Conservation (phyloP, 2,888 invertebrate genomes). For the Acronicta leporina region DNA sequence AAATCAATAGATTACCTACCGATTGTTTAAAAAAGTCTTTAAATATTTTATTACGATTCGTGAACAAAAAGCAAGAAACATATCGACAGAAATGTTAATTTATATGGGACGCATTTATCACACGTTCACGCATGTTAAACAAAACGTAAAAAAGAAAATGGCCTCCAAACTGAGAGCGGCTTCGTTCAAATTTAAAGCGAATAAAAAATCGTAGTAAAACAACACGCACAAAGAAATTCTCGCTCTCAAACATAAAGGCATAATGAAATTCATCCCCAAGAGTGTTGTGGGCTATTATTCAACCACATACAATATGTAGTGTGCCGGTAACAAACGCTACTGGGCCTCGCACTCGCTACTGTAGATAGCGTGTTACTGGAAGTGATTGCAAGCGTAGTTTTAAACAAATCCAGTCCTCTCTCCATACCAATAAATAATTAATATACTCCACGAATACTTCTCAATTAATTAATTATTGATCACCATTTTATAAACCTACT, state of each 20-base stretch:
- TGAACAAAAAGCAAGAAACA: slow-evolving; percentile 1
- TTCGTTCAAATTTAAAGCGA: slow-evolving; percentile 67
- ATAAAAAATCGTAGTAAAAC: slow-evolving; percentile 77
- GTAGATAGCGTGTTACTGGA: slow-evolving; percentile 57
- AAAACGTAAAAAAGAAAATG: slow-evolving; percentile 9
- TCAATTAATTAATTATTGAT: too few relatives aligned
- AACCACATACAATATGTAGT: slow-evolving; percentile 86
- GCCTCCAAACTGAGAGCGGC: slow-evolving; percentile 9
- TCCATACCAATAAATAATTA: too few relatives aligned
- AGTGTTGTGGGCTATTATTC: slow-evolving; percentile 86
- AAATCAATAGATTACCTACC: too few relatives aligned
- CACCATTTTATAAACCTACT: too few relatives aligned
- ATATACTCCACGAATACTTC: too few relatives aligned
- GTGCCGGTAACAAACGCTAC: slow-evolving; percentile 81
- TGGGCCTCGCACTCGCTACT: slow-evolving; percentile 60
- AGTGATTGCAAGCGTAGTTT: slow-evolving; percentile 30
- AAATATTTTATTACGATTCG: too few relatives aligned
- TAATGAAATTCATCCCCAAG: slow-evolving; percentile 88
- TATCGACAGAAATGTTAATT: neutral
- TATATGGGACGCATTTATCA: slow-evolving; percentile 18
- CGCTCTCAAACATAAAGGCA: slow-evolving; percentile 80
- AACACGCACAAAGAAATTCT: slow-evolving; percentile 75
- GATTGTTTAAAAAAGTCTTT: too few relatives aligned
- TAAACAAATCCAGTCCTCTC: too few relatives aligned
- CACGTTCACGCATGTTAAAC: slow-evolving; percentile 25